Base-by-base conservation (phyloP, 2,113 vertebrate genomes). In the Zapornia atra region DNA sequence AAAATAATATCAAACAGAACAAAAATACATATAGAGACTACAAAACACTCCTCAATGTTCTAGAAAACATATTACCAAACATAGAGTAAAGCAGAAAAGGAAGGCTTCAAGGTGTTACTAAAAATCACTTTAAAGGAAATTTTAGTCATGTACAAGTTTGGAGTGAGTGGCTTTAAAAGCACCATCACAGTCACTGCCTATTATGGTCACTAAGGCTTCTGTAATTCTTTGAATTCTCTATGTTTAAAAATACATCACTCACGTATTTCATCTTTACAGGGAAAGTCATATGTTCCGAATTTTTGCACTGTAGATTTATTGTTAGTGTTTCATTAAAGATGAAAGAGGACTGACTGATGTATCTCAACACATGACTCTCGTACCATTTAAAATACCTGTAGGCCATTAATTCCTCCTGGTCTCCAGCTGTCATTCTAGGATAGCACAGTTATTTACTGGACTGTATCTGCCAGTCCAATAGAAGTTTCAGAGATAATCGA, bases 281-380 rank as follows among this genome's bases (percentile, higher is more conserved):
- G 22, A 60, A 70, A 78, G 40, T 42, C 51, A 82, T 76, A 65
- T 61, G 64, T 82, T 90, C 51, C 14, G 73, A 38, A 33, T 22
- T 75, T 90, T 81, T 82, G 15, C n/a, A 29, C 24, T 42, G 29
- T 15, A 48, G 65, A 79, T 85, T 88, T 90, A 82, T 85, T 85
- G 36, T 88, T 79, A 92, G 40, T 71, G 54, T 76, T 91, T 86
- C 56, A 71, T 92, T 85, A 86, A 94, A 88, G n/a, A 86, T 48
- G 48, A 90, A 92, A 79, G 51, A 82, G 31, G 34, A 54, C 25
- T 82, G 79, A 70, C 8, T 88, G 33, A 82, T 83, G 15, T 70
- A 75, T 38, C 61, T 79, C 82, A 95, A 82, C 75, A 82, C 5
- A n/a, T 28, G 24, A 63, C 57, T 73, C 50, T 61, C 66, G 51